Percentiles rank a stretch among this genome's conserved stretches.
Evolutionary conservation across 2,113 vertebrate species (phyloP).

Genomic region (Tenebrosternarchus preto): DNA sequence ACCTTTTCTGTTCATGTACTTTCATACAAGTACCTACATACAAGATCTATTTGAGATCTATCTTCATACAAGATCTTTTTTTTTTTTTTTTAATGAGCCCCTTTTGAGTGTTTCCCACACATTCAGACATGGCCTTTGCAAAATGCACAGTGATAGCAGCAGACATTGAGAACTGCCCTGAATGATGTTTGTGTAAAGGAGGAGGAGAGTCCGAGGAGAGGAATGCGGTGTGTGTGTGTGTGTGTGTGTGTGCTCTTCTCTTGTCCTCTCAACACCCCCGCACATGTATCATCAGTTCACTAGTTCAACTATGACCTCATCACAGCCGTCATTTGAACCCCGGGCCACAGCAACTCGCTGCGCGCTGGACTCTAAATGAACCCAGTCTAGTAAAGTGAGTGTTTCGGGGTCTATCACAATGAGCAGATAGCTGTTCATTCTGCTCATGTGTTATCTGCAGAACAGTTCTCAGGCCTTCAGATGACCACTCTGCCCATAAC

Average conservation of each 20-base stretch:
- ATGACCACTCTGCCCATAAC: slow-evolving; percentile 6
- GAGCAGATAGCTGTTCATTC: neutral
- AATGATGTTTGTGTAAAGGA: slow-evolving; percentile 13
- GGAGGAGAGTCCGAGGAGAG: slow-evolving; percentile 42
- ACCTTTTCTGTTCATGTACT: no score
- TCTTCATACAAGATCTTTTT: no score
- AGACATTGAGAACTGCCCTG: slow-evolving; percentile 29
- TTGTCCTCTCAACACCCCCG: slow-evolving; percentile 30
- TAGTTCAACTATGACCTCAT: slow-evolving; percentile 44
- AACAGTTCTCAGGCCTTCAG: slow-evolving; percentile 1
- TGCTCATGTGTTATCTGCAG: slow-evolving; percentile 24
- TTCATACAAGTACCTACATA: no score
- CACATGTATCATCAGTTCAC: slow-evolving; percentile 46
- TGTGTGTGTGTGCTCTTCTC: neutral
- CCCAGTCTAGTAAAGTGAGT: neutral
- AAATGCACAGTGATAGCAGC: slow-evolving; percentile 2
- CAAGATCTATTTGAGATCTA: no score
- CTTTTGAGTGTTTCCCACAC: neutral
- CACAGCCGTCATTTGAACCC: slow-evolving; percentile 1
- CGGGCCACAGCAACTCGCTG: neutral
- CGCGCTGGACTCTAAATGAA: neutral
- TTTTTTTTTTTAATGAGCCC: neutral
- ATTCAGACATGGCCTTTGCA: neutral
- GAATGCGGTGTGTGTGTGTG: slow-evolving; percentile 41
- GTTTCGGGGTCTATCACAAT: slow-evolving; percentile 4